These are phyloP conservation scores for Sinodicranocentrus sp. DNA, from an alignment of 2,888 invertebrate species.

Conservation along the genomic window DNA sequence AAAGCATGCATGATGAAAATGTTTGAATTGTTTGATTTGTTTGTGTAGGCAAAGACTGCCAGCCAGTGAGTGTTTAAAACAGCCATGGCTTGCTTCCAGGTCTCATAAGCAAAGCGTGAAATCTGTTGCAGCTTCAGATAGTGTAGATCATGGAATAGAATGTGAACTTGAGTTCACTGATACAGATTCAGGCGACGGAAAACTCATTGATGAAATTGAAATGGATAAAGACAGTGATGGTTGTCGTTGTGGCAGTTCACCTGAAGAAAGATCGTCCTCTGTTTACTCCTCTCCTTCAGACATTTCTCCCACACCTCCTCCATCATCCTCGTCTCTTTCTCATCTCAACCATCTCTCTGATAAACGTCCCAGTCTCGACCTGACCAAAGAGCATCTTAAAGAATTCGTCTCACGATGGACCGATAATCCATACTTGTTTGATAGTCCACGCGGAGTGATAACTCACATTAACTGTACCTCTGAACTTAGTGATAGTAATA, in stretches of 20 bases:
- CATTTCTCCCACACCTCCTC: slow-evolving; percentile 56
- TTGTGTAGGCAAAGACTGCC: slow-evolving; percentile 85
- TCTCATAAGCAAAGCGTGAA: slow-evolving; percentile 34
- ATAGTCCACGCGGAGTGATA: slow-evolving; percentile 79
- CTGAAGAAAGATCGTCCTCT: slow-evolving; percentile 57
- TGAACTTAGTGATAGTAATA: slow-evolving; percentile 44
- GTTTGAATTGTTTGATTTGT: slow-evolving; percentile 21
- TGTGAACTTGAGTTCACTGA: slow-evolving; percentile 65
- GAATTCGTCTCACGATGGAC: slow-evolving; percentile 93
- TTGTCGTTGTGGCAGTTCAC: slow-evolving; percentile 61
- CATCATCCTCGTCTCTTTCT: slow-evolving; percentile 32
- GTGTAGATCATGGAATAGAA: slow-evolving; percentile 57
- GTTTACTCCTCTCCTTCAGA: slow-evolving; percentile 62
- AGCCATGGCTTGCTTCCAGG: slow-evolving; percentile 85
- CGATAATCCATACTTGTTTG: slow-evolving; percentile 91
- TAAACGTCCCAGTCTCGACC: slow-evolving; percentile 76
- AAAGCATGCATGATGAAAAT: too few relatives aligned
- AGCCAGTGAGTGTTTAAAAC: slow-evolving; percentile 85
- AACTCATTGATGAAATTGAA: slow-evolving; percentile 74
- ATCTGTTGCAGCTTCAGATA: background rate
- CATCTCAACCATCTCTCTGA: slow-evolving; percentile 28
- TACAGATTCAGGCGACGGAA: slow-evolving; percentile 72
- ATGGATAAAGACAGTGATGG: slow-evolving; percentile 70
- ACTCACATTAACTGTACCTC: slow-evolving; percentile 69
- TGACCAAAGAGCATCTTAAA: slow-evolving; percentile 88